These are phyloP conservation scores for Arctia plantaginis DNA, from an alignment of 2,888 invertebrate species.

Conservation along the genomic window DNA sequence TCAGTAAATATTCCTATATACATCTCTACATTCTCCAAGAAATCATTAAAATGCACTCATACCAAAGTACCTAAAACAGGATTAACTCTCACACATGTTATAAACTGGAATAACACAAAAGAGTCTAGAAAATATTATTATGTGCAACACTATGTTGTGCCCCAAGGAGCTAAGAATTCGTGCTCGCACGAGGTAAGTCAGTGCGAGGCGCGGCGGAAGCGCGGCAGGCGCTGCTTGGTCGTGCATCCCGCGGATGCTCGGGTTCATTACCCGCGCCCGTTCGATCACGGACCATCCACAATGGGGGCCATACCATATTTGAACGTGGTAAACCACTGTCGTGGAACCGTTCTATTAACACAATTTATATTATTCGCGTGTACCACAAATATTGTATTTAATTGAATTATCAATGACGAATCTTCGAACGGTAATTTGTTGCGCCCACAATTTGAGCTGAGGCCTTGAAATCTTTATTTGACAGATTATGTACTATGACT, in stretches of 20 bases:
- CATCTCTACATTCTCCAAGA: neutral
- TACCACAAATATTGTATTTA: neutral
- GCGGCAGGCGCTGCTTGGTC: constrained; percentile 49
- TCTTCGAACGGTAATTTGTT: constrained; percentile 35
- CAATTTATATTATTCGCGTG: constrained; percentile 30
- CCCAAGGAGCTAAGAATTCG: constrained; percentile 62
- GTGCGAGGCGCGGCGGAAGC: constrained; percentile 45
- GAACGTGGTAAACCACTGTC: constrained; percentile 62
- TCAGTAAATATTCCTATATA: neutral
- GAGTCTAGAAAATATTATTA: constrained; percentile 21
- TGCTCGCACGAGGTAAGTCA: constrained; percentile 59
- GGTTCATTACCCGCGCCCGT: constrained; percentile 82
- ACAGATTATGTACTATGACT: constrained; percentile 20
- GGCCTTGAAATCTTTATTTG: constrained; percentile 24
- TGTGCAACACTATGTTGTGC: constrained; percentile 35
- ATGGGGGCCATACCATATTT: constrained; percentile 68
- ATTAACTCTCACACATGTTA: constrained; percentile 3
- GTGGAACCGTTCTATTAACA: constrained; percentile 35
- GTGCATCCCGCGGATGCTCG: constrained; percentile 71
- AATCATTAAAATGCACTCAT: neutral
- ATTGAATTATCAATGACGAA: constrained; percentile 18
- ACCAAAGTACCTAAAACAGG: neutral
- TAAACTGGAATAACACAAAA: constrained; percentile 30
- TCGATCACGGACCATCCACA: constrained; percentile 69
- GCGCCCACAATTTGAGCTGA: constrained; percentile 24